These are phyloP conservation scores for Pocillopora grandis DNA, from an alignment of 92 coral and sea anemone genomes.

Conservation along the genomic window DNA sequence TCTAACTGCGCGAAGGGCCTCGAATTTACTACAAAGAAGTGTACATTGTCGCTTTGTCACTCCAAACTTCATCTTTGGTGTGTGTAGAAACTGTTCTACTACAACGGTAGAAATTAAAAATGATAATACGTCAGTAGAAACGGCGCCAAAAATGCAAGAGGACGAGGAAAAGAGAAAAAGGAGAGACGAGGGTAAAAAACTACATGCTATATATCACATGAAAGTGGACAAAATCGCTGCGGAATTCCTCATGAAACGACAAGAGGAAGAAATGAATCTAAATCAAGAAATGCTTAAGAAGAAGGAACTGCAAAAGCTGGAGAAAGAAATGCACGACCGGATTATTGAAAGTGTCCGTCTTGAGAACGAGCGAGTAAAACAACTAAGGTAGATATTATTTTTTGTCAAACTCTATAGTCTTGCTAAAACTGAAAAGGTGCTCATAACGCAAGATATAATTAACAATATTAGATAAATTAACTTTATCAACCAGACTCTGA, in stretches of 20 bases:
- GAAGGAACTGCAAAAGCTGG: slow-evolving; percentile 71
- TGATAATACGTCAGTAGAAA: slow-evolving; percentile 9
- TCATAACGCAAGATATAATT: no score
- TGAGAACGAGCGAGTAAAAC: slow-evolving; percentile 62
- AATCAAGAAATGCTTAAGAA: slow-evolving; percentile 71
- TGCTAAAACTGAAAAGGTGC: no score
- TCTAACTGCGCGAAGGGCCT: not conserved
- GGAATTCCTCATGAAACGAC: slow-evolving; percentile 63
- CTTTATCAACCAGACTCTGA: no score
- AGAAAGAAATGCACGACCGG: slow-evolving; percentile 62
- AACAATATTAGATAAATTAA: no score
- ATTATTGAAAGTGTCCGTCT: slow-evolving; percentile 66
- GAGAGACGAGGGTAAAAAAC: slow-evolving; percentile 53
- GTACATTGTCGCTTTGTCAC: slow-evolving; percentile 2
- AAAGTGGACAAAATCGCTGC: slow-evolving; percentile 56
- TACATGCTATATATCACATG: slow-evolving; percentile 58
- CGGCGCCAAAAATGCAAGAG: slow-evolving; percentile 2
- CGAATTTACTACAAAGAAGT: not conserved
- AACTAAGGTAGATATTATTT: slow-evolving; percentile 40
- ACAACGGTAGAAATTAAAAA: slow-evolving; percentile 34
- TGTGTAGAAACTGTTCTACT: slow-evolving; percentile 30
- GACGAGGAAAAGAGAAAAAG: slow-evolving; percentile 31
- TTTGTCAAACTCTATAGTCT: not conserved
- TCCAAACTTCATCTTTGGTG: not conserved
- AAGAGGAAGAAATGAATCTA: slow-evolving; percentile 57